Evolutionary conservation across 2,797 vertebrate genomes (phyloP).

Genomic region (Adrianichthys oophorus): DNA sequence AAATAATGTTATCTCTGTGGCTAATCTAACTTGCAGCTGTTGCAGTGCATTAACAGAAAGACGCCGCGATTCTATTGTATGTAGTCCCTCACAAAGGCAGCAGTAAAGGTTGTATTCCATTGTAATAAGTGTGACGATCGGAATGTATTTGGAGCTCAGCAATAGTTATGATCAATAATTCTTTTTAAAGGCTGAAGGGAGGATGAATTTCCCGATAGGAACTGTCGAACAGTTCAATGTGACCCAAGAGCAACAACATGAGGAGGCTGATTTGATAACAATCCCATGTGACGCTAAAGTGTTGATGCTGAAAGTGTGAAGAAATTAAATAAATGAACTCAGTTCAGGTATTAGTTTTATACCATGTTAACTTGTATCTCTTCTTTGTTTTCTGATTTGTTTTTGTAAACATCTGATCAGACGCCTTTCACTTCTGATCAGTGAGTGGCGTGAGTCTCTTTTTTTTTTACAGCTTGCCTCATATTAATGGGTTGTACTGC

Average conservation of each 20-base stretch:
- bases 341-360: too few relatives aligned
- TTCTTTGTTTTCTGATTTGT: too few relatives aligned
- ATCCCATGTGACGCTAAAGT: slow-evolving; percentile 1
- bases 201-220: neutral
- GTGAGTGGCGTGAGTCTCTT: too few relatives aligned
- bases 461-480: too few relatives aligned
- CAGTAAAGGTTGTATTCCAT: neutral
- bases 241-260: slow-evolving; percentile 27
- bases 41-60: neutral
- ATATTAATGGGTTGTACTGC: too few relatives aligned
- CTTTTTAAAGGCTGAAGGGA: neutral
- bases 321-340: too few relatives aligned
- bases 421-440: too few relatives aligned
- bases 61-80: neutral
- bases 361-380: too few relatives aligned
- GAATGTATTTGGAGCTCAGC: too few relatives aligned
- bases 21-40: neutral
- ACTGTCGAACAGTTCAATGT: neutral
- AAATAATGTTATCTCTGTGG: slow-evolving; percentile 5
- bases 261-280: slow-evolving; percentile 18
- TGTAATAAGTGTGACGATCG: too few relatives aligned
- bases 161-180: neutral
- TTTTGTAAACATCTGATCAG: too few relatives aligned
- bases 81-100: slow-evolving; percentile 5
- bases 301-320: slow-evolving; percentile 6